These are phyloP conservation scores for Aphelinus atriplicis DNA, from an alignment of 1,140 invertebrate species.

Conservation along the genomic window DNA sequence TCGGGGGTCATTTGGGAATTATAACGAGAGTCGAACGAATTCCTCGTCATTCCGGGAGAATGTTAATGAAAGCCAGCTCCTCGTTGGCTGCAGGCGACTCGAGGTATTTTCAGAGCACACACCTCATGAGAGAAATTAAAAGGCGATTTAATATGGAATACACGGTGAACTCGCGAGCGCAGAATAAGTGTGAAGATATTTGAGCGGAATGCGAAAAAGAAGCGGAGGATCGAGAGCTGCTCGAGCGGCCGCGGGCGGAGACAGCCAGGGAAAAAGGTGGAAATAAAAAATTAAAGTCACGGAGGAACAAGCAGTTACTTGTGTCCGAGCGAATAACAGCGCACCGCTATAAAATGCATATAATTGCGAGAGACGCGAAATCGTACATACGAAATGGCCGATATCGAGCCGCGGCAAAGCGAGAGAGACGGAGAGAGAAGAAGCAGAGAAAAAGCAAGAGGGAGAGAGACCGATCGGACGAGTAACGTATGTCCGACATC, in stretches of 20 bases:
- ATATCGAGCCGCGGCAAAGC: not conserved
- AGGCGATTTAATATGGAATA: slow-evolving; percentile 32
- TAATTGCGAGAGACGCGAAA: slow-evolving; percentile 50
- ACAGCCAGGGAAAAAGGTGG: not conserved
- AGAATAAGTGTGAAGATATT: slow-evolving; percentile 22
- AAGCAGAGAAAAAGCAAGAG: slow-evolving; percentile 18
- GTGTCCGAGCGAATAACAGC: slow-evolving; percentile 34
- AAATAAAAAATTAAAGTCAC: slow-evolving; percentile 40
- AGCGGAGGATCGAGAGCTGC: not conserved
- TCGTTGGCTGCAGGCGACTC: no score
- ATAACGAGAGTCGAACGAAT: no score
- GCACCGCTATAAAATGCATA: slow-evolving; percentile 58
- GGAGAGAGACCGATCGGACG: slow-evolving; percentile 43
- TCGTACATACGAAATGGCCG: slow-evolving; percentile 22
- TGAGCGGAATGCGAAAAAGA: slow-evolving; percentile 15
- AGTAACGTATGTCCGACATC: slow-evolving; percentile 42
- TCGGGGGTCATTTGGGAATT: no score
- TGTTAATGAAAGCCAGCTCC: no score
- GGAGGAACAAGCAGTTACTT: slow-evolving; percentile 58
- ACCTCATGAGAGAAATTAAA: slow-evolving; percentile 19
- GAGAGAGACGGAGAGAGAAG: slow-evolving; percentile 25
- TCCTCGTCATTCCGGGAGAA: no score
- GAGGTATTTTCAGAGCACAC: no score
- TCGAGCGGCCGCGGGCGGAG: not conserved
- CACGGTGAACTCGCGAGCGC: not conserved